A percentile compares a stretch with the other conserved stretches of the same genome.
phyloP scores from a whole-genome alignment of 2,888 invertebrate genomes.

The Emmelina monodactyla region DNA sequence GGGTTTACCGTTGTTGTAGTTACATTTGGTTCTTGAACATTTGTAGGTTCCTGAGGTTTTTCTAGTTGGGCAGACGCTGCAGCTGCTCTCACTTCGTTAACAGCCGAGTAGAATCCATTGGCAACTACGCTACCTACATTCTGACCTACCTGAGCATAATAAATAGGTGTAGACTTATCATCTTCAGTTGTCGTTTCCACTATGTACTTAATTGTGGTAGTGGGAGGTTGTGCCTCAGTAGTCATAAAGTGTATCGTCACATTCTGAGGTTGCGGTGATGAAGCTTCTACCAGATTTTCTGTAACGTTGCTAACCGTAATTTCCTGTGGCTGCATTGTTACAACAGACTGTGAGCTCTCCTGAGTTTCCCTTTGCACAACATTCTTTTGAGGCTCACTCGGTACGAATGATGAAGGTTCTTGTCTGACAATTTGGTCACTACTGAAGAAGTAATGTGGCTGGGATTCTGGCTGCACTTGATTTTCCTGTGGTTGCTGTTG shows the following conservation, averaged over 20 bases:
- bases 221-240: conserved; percentile 31
- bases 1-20: conserved; percentile 27
- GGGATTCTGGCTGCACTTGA: not conserved
- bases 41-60: conserved; percentile 54
- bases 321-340: conserved; percentile 35
- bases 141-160: conserved; percentile 55
- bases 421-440: conserved; percentile 26
- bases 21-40: conserved; percentile 19
- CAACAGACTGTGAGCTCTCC: conserved; percentile 34
- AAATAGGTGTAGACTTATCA: conserved; percentile 43
- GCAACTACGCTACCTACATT: conserved; percentile 40
- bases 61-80: conserved; percentile 68
- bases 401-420: conserved; percentile 26
- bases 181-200: conserved; percentile 32
- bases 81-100: conserved; percentile 70
- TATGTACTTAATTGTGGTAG: conserved; percentile 37
- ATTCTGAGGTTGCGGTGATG: conserved; percentile 30
- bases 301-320: conserved; percentile 28
- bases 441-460: not conserved
- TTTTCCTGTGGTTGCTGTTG: not conserved
- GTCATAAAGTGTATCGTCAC: conserved; percentile 28
- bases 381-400: conserved; percentile 31
- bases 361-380: conserved; percentile 47
- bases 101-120: conserved; percentile 62
- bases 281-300: conserved; percentile 27